These are phyloP conservation scores for Aphelinus certus DNA, from an alignment of 1,140 invertebrate species.

Conservation along the genomic window DNA sequence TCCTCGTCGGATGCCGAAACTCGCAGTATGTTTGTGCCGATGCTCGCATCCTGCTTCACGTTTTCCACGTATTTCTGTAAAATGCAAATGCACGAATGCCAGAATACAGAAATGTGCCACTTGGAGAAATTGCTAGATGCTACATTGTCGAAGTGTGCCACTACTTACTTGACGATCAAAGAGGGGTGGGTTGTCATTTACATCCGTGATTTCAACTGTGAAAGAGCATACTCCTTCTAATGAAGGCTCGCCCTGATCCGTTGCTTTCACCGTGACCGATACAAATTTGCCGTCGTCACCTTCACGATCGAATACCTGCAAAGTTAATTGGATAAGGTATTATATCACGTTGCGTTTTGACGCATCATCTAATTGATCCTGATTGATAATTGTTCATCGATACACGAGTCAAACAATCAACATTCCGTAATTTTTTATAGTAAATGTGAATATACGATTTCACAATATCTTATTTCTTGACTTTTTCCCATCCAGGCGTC, in stretches of 20 bases:
- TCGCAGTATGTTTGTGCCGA: conserved; percentile 91
- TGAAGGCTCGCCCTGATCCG: conserved; percentile 94
- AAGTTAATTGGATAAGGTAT: conserved; percentile 21
- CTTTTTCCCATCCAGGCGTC: no score
- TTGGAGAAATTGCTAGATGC: neutral
- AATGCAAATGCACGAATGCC: neutral
- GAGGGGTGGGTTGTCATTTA: conserved; percentile 92
- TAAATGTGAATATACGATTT: no score
- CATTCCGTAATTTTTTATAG: neutral
- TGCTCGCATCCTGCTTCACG: conserved; percentile 95
- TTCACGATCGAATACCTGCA: conserved; percentile 89
- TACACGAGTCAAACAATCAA: conserved; percentile 12
- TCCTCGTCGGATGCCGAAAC: conserved; percentile 95
- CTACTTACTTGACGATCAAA: conserved; percentile 89
- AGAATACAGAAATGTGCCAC: no score
- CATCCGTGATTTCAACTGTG: conserved; percentile 95
- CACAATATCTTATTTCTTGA: no score
- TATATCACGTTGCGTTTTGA: no score
- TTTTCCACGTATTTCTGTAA: conserved; percentile 94
- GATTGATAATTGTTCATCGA: neutral
- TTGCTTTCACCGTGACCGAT: conserved; percentile 94
- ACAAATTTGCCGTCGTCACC: conserved; percentile 96
- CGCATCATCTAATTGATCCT: no score
- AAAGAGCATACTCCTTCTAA: conserved; percentile 95
- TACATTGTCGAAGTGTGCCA: neutral